A percentile compares a stretch with the other conserved stretches of the same genome.
Conservation (phyloP, 2,113 vertebrate genomes). For the Lophius piscatorius region DNA sequence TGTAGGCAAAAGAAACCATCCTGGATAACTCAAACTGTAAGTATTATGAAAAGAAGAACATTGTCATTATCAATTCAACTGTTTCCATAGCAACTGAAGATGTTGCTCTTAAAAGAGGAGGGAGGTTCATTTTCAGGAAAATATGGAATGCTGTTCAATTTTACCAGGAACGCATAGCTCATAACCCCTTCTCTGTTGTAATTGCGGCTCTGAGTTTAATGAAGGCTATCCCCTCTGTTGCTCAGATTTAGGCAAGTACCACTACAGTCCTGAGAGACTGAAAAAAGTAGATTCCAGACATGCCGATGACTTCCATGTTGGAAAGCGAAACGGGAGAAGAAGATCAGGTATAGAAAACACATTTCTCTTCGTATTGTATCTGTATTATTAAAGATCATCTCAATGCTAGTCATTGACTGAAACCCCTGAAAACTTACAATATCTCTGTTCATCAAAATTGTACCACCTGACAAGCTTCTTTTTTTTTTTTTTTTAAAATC, state of each 20-base stretch:
- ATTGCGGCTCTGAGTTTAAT: slow-evolving; percentile 12
- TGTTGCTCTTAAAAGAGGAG: slow-evolving; percentile 15
- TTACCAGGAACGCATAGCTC: slow-evolving; percentile 2
- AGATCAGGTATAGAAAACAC: slow-evolving; percentile 85
- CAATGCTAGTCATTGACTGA: no score
- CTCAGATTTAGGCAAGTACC: slow-evolving; percentile 83
- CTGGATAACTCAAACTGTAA: slow-evolving; percentile 91
- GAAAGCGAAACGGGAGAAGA: slow-evolving; percentile 79
- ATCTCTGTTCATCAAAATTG: no score
- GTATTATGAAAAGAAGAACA: slow-evolving; percentile 61
- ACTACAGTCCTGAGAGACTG: slow-evolving; percentile 87
- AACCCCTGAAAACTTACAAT: no score
- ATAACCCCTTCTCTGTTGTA: slow-evolving; percentile 10
- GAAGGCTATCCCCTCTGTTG: slow-evolving; percentile 15
- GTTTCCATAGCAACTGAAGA: slow-evolving; percentile 44
- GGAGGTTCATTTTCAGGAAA: slow-evolving; percentile 26
- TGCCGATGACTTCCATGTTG: slow-evolving; percentile 68
- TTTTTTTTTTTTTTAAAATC: no score
- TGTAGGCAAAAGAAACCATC: slow-evolving; percentile 90
- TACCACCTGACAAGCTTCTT: no score
- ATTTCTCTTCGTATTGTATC: background rate
- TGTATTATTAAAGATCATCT: background rate
- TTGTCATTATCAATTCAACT: slow-evolving; percentile 1
- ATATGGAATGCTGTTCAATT: slow-evolving; percentile 15
- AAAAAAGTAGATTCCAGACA: slow-evolving; percentile 86